phyloP scores from a whole-genome alignment of 2,797 vertebrate species.

The Rhinoraja longicauda region DNA sequence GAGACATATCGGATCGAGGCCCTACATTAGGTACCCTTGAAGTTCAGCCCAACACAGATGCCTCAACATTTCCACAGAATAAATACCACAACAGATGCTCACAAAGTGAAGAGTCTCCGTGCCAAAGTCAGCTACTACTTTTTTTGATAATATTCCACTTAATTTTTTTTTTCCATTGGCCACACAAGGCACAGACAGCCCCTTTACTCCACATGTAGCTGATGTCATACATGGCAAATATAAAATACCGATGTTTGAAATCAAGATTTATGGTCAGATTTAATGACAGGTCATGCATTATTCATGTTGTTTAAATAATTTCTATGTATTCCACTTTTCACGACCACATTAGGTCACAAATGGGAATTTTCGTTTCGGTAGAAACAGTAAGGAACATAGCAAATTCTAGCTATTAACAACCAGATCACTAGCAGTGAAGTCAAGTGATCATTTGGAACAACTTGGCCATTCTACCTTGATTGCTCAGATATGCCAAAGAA shows the following conservation, averaged over 20 bases:
- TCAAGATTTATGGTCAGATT: neutral
- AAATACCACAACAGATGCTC: too few relatives aligned
- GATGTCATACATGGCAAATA: neutral
- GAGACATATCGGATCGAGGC: too few relatives aligned
- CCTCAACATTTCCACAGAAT: too few relatives aligned
- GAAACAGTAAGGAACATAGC: neutral
- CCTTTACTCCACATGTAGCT: neutral
- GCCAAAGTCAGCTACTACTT: neutral
- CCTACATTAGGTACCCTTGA: too few relatives aligned
- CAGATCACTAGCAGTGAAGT: neutral
- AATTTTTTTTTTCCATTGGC: neutral
- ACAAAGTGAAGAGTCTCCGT: too few relatives aligned
- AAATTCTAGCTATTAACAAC: neutral
- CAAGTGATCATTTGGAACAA: neutral
- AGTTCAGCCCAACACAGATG: too few relatives aligned
- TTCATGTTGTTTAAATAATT: neutral
- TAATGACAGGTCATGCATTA: neutral
- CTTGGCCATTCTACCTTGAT: too few relatives aligned
- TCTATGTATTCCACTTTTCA: neutral
- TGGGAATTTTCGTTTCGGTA: neutral
- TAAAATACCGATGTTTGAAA: neutral
- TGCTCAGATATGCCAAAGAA: neutral
- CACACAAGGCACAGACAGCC: too few relatives aligned
- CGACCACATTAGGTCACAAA: neutral
- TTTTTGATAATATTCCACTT: neutral